Conservation (phyloP, 2,113 vertebrate genomes). For the Alexandromys fortis region DNA sequence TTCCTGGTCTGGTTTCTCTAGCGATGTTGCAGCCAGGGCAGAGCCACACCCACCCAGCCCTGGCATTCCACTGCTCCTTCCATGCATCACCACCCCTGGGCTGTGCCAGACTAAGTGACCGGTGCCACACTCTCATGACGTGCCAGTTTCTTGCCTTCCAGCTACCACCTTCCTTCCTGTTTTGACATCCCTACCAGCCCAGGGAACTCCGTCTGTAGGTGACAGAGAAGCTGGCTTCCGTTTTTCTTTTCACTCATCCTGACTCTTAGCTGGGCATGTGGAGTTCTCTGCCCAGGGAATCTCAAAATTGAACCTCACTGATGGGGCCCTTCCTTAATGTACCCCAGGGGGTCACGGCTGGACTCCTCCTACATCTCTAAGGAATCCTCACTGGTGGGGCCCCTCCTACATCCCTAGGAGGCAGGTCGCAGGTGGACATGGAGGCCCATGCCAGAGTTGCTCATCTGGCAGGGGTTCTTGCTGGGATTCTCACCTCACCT, state of each 20-base stretch:
- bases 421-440: too few relatives aligned
- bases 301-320: neutral
- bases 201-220: neutral
- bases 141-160: neutral
- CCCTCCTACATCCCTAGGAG: neutral
- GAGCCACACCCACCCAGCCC: neutral
- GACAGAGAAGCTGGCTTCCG: neutral
- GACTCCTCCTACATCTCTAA: neutral
- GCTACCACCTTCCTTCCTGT: neutral
- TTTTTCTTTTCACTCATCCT: neutral
- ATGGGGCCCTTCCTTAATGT: neutral
- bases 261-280: rapidly evolving
- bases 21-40: rapidly evolving
- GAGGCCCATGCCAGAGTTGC: neutral
- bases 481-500: rapidly evolving
- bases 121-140: neutral
- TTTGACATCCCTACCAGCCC: neutral
- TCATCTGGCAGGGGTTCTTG: rapidly evolving
- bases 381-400: neutral
- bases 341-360: neutral
- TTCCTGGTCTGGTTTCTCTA: neutral
- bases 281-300: neutral
- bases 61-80: neutral
- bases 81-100: neutral
- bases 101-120: rapidly evolving